Base-by-base conservation (phyloP, 2,113 vertebrate species). In the Anoplopoma fimbria region DNA sequence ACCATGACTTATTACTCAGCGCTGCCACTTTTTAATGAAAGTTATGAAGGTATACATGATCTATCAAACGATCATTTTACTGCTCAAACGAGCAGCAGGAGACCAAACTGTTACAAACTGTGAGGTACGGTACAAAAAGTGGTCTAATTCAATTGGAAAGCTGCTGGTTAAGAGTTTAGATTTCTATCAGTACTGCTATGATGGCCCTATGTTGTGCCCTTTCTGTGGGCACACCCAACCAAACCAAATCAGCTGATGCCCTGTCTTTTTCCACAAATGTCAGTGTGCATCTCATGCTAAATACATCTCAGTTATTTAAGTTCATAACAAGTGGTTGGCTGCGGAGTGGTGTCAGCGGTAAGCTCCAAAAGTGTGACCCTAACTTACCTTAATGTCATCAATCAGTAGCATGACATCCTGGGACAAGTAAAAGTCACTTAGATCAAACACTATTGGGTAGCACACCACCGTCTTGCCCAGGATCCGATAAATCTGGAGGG, bases 371-470 rank as follows among this genome's bases (percentile, higher is more conserved):
- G 12, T 47, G 70, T 61, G 61, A 60, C 73, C 75, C 21, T 63
- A 49, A 77, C 89, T 92, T 95, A 99, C 98, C 97, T 98, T 98
- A 92, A 99, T 99, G 92, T 99, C 98, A 90, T 99, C 98, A 81
- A 99, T 99, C 91, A 99, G 94, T 91, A 99, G 95, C 96, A 99
- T 96, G 64, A 99, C 98, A 90, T 99, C 98, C 78, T 99, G 98
- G 81, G 97, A 99, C 96, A 99, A 95, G 95, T 99, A 99, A 93
- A 99, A 99, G 94, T 99, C 98, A 76, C 98, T 99, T 27, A 99
- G 95, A 94, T 99, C 98, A 88, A 99, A 99, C 88, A 99, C 98
- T 88, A 99, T 99, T 0, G 98, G 98, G 91, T 98, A 99, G 92
- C 97, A 99, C 78, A 99, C 98, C 63, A 99, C 98, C 7, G 98